Percentiles rank a stretch among this genome's conserved stretches.
phyloP scores from a whole-genome alignment of 2,797 vertebrate genomes.

The Lycodopsis pacificus region DNA sequence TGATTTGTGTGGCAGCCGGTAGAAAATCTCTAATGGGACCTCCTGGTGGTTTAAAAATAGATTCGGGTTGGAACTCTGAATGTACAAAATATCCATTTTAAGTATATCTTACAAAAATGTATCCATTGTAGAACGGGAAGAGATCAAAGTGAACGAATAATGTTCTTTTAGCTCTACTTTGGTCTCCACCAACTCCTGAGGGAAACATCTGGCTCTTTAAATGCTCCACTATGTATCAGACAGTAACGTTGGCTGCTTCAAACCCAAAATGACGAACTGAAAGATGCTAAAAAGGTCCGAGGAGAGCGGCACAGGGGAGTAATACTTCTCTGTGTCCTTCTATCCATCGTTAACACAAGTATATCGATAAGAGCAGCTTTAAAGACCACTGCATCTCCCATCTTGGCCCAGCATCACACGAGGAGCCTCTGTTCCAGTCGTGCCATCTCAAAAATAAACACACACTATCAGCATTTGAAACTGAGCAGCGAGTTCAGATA shows the following conservation, averaged over 20 bases:
- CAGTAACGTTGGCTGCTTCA: not conserved
- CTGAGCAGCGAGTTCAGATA: slow-evolving; percentile 28
- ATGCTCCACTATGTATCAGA: not conserved
- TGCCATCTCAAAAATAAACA: slow-evolving; percentile 52
- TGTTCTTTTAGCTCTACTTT: not conserved
- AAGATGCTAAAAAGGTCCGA: not conserved
- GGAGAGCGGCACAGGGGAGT: not conserved
- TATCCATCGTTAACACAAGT: slow-evolving; percentile 11
- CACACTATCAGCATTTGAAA: slow-evolving; percentile 32
- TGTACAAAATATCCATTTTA: not conserved
- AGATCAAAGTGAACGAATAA: not conserved
- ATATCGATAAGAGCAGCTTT: slow-evolving; percentile 5
- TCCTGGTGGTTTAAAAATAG: slow-evolving; percentile 25
- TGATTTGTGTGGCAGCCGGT: not conserved
- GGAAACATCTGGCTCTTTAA: not conserved
- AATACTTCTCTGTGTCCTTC: not conserved
- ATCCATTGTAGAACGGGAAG: not conserved
- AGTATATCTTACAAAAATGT: not conserved
- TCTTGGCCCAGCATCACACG: not conserved
- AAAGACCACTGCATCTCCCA: not conserved
- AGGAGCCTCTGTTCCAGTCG: slow-evolving; percentile 21
- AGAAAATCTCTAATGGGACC: slow-evolving; percentile 1
- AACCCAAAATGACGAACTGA: not conserved
- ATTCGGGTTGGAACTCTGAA: not conserved
- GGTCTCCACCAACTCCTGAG: not conserved